Conservation (phyloP, 2,797 vertebrate genomes). For the Myiothlypis coronata region DNA sequence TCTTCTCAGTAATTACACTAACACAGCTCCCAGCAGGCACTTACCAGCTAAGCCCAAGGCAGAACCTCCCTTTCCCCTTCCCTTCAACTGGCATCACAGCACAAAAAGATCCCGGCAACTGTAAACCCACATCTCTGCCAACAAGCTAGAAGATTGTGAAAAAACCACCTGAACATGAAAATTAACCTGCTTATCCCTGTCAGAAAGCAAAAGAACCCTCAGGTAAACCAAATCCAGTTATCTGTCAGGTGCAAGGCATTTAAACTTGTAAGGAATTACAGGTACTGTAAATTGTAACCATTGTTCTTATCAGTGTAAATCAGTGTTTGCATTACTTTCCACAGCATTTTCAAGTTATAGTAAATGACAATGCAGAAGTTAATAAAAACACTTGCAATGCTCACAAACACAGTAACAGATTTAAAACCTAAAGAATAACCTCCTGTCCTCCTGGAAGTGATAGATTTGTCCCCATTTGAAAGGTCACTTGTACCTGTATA, state of each 20-base stretch:
- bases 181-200: not conserved
- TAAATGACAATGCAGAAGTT: not conserved
- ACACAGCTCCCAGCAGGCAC: not conserved
- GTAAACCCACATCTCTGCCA: not conserved
- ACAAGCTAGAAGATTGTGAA: not conserved
- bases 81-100: not conserved
- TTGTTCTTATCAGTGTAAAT: not conserved
- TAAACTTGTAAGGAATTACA: not conserved
- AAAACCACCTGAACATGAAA: not conserved
- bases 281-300: not conserved
- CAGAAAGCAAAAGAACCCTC: not conserved
- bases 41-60: not conserved
- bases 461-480: not conserved
- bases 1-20: not conserved
- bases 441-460: not conserved
- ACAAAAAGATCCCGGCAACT: not conserved
- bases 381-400: not conserved
- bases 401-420: not conserved
- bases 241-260: not conserved
- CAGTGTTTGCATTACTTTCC: not conserved
- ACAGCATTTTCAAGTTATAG: not conserved
- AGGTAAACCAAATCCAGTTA: not conserved
- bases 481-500: rapidly evolving
- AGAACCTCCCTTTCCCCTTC: not conserved
- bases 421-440: not conserved